A percentile compares a stretch with the other conserved stretches of the same genome.
These are phyloP conservation scores for Hemibagrus wyckioides DNA, from an alignment of 2,113 vertebrate species.

Conservation along the genomic window DNA sequence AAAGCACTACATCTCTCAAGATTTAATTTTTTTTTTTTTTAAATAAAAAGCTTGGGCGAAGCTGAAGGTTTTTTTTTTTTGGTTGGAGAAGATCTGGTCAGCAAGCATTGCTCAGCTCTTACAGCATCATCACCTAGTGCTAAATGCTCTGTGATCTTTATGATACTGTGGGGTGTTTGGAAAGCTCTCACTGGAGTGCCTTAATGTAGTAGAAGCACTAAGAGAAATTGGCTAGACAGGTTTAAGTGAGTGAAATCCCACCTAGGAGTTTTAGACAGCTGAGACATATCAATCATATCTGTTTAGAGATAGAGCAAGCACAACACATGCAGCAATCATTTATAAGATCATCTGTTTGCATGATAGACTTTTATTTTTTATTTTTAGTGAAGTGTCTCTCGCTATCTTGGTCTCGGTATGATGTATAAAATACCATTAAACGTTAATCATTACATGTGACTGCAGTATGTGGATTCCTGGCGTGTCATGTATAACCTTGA, in stretches of 20 bases:
- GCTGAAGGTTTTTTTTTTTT: neutral
- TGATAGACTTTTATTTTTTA: neutral
- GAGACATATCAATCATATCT: neutral
- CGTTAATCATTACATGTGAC: neutral
- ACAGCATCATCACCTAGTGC: neutral
- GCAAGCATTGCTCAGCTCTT: no score
- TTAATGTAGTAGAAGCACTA: neutral
- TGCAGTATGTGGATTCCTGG: neutral
- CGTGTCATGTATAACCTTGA: conserved; percentile 5
- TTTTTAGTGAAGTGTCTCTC: neutral
- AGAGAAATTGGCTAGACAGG: conserved; percentile 5
- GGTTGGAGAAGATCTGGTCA: neutral
- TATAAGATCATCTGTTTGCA: neutral
- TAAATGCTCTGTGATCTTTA: conserved; percentile 29
- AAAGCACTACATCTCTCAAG: neutral
- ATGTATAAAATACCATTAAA: neutral
- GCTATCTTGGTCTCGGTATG: neutral
- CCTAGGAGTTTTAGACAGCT: neutral
- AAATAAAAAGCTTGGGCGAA: neutral
- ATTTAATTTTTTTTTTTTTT: neutral
- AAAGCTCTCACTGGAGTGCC: neutral
- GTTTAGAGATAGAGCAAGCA: neutral
- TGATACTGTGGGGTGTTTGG: neutral
- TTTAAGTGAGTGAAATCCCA: neutral
- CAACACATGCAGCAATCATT: neutral